phyloP scores from a whole-genome alignment of 2,113 vertebrate genomes.

The Hippolais icterina region DNA sequence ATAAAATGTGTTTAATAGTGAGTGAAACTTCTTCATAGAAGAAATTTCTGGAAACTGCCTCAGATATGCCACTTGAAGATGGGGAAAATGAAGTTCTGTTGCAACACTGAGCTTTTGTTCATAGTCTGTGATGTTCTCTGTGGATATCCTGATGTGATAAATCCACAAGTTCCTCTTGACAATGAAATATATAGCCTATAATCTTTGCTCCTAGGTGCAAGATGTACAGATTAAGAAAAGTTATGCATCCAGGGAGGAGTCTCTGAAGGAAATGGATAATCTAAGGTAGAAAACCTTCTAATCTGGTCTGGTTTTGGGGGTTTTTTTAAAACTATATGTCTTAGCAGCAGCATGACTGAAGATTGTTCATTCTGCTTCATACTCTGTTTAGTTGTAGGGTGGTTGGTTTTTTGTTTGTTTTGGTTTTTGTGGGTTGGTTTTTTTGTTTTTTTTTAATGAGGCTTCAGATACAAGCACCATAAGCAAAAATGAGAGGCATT shows the following conservation, averaged over 20 bases:
- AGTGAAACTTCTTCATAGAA: neutral
- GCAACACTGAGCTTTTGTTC: neutral
- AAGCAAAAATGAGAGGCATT: neutral
- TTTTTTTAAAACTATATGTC: neutral
- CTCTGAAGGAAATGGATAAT: slow-evolving; percentile 72
- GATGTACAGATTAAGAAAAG: slow-evolving; percentile 79
- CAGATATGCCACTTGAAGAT: neutral
- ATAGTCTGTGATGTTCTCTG: neutral
- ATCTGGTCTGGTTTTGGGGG: neutral
- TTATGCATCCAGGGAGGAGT: slow-evolving; percentile 74
- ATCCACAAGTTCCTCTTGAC: neutral
- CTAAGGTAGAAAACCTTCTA: slow-evolving; percentile 72
- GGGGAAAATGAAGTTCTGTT: neutral
- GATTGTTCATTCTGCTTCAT: neutral
- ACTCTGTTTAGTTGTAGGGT: neutral
- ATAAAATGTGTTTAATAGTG: neutral
- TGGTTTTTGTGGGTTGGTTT: too few species aligned
- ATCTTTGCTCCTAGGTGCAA: slow-evolving; percentile 71
- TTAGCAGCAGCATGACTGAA: neutral
- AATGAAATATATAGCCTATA: neutral
- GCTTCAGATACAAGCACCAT: neutral
- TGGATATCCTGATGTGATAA: neutral
- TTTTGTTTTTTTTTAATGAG: neutral
- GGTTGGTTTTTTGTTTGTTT: neutral
- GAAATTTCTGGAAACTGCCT: neutral